A percentile compares a stretch with the other conserved stretches of the same genome.
Conservation (phyloP, 2,113 vertebrate genomes). For the Phylloscopus trochiloides region DNA sequence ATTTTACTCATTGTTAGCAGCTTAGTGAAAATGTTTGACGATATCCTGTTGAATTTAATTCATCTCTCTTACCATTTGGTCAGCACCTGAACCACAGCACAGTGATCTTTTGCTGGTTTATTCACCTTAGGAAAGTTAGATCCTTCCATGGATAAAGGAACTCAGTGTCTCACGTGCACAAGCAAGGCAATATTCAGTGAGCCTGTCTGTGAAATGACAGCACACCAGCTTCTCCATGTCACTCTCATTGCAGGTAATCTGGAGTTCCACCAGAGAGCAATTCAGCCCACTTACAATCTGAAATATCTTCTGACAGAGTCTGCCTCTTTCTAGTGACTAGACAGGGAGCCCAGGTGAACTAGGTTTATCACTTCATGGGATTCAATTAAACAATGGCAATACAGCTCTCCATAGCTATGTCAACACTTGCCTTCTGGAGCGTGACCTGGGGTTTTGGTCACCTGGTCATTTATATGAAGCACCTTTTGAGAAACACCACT, state of each 20-base stretch:
- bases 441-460: not conserved
- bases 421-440: not conserved
- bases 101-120: not conserved
- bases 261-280: not conserved
- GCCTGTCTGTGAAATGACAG: not conserved
- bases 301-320: not conserved
- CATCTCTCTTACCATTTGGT: not conserved
- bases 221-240: not conserved
- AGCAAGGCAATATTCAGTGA: not conserved
- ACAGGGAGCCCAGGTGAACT: not conserved
- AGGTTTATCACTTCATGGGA: not conserved
- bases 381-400: not conserved
- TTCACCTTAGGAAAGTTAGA: not conserved
- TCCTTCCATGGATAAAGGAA: not conserved
- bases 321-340: not conserved
- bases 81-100: not conserved
- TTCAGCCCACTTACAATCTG: not conserved
- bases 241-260: not conserved
- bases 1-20: not conserved
- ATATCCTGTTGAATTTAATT: not conserved
- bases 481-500: not conserved
- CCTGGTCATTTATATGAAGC: not conserved
- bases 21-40: not conserved
- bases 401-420: not conserved
- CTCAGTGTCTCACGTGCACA: accelerated